phyloP scores from a whole-genome alignment of 2,888 invertebrate species.

The Priocnemis perturbator region DNA sequence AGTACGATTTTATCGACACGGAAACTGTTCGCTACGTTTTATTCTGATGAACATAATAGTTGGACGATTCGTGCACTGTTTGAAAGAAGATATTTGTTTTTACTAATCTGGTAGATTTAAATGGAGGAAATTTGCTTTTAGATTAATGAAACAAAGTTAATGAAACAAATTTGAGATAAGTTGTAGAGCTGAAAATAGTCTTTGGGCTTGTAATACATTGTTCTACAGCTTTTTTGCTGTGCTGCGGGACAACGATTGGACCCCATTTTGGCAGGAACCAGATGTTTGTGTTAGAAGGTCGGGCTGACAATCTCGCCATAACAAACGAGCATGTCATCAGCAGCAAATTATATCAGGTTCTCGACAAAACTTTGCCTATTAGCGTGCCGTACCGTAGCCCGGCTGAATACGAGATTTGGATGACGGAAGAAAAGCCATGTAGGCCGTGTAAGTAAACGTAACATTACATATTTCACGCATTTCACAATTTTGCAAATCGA shows the following conservation, averaged over 20 bases:
- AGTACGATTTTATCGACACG: not conserved
- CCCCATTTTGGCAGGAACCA: constrained; percentile 61
- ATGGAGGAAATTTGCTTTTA: too few species aligned
- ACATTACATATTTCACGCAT: too few species aligned
- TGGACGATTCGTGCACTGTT: too few species aligned
- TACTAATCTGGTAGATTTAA: too few species aligned
- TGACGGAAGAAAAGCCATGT: constrained; percentile 56
- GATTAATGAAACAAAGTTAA: too few species aligned
- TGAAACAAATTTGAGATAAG: too few species aligned
- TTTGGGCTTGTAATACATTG: too few species aligned
- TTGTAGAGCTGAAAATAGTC: too few species aligned
- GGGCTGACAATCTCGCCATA: constrained; percentile 52
- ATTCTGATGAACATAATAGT: too few species aligned
- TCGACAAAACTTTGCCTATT: constrained; percentile 53
- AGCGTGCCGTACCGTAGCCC: constrained; percentile 54
- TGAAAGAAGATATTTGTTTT: too few species aligned
- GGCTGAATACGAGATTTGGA: constrained; percentile 63
- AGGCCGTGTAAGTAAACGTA: constrained; percentile 49
- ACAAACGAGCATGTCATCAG: constrained; percentile 53
- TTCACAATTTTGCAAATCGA: too few species aligned
- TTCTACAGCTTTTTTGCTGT: constrained; percentile 50
- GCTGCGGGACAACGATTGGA: constrained; percentile 59
- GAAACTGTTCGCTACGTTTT: not conserved
- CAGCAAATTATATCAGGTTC: constrained; percentile 57
- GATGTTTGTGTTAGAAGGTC: constrained; percentile 62